Evolutionary conservation across 1,140 invertebrate species (phyloP).

Genomic region (Telenomus remus): DNA sequence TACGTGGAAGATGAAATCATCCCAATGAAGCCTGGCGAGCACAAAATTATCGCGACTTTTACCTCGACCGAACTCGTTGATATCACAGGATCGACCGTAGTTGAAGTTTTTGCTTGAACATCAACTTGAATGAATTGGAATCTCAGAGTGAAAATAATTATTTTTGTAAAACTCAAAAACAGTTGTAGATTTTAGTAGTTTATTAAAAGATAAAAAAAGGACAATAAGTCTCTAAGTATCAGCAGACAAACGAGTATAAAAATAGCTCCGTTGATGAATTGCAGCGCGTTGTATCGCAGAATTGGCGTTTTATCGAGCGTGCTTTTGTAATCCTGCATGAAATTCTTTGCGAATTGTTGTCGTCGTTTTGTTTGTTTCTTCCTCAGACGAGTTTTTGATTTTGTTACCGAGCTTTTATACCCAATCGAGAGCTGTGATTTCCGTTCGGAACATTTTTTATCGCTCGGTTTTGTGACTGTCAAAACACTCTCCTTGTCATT

Average conservation of each 20-base stretch:
- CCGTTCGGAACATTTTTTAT: no score
- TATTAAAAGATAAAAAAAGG: conserved; percentile 28
- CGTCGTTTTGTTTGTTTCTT: no score
- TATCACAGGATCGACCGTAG: conserved; percentile 78
- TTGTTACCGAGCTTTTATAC: no score
- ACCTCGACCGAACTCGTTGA: conserved; percentile 80
- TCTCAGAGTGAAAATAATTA: no score
- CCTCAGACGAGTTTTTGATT: no score
- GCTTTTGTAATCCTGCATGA: background rate
- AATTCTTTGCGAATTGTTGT: background rate
- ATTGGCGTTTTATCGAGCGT: no score
- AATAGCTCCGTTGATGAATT: conserved; percentile 17
- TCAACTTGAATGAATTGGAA: no score
- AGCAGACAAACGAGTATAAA: conserved; percentile 61
- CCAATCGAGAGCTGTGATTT: no score
- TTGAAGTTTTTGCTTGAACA: conserved; percentile 71
- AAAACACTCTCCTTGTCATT: no score
- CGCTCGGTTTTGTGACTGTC: no score
- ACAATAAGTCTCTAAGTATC: conserved; percentile 58
- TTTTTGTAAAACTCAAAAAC: no score
- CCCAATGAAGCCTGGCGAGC: conserved; percentile 74
- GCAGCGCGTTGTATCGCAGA: no score
- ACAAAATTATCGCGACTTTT: conserved; percentile 80
- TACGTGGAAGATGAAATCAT: conserved; percentile 76
- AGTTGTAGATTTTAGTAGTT: background rate